Percentiles rank a stretch among this genome's conserved stretches.
phyloP scores from a whole-genome alignment of 2,888 invertebrate genomes.

The Drosophila peninsularis region DNA sequence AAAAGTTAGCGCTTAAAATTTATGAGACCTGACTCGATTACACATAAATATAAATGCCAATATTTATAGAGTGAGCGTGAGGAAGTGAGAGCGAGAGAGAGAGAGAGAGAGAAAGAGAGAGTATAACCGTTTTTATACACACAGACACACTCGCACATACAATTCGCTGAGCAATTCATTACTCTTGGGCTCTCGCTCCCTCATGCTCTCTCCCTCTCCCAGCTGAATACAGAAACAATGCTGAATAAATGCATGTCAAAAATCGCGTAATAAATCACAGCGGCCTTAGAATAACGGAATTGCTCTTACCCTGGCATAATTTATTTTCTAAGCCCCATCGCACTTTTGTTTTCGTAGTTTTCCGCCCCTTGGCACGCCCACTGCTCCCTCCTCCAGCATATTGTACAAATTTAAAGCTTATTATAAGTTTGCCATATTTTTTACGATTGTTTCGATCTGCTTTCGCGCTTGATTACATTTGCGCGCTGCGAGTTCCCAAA shows the following conservation, averaged over 20 bases:
- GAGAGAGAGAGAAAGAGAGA: no score
- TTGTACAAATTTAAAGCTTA: constrained; percentile 74
- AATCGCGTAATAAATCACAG: constrained; percentile 72
- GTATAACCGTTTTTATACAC: constrained; percentile 2
- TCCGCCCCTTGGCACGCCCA: neutral
- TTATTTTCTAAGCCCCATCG: constrained; percentile 65
- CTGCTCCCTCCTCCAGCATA: constrained; percentile 33
- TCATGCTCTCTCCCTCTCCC: neutral
- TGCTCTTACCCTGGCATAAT: constrained; percentile 50
- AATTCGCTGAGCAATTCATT: constrained; percentile 53
- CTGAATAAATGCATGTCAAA: constrained; percentile 64
- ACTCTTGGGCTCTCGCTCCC: constrained; percentile 6
- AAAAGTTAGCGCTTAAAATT: constrained; percentile 30
- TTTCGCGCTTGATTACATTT: constrained; percentile 79
- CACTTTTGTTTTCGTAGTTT: constrained; percentile 33
- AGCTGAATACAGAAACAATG: constrained; percentile 18
- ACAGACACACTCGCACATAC: neutral
- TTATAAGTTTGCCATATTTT: constrained; percentile 64
- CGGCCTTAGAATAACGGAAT: constrained; percentile 27
- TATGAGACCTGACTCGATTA: constrained; percentile 15
- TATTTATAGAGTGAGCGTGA: neutral
- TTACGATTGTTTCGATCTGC: constrained; percentile 66
- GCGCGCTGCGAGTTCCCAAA: constrained; percentile 59
- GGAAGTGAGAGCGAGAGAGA: neutral
- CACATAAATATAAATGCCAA: constrained; percentile 24